phyloP scores from a whole-genome alignment of 2,113 vertebrate species.

The Ictalurus punctatus region DNA sequence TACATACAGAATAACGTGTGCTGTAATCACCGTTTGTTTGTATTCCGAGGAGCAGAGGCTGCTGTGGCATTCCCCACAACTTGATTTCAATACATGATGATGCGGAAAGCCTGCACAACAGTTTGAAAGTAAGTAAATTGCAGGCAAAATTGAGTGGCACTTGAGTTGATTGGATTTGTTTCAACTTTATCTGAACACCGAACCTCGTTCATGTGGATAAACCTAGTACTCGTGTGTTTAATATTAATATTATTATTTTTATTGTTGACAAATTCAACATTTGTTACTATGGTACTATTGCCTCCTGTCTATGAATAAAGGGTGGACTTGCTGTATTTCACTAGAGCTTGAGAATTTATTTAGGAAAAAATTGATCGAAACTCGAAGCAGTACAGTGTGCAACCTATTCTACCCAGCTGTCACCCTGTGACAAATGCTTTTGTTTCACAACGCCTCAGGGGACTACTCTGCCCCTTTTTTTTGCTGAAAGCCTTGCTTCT shows the following conservation, averaged over 20 bases:
- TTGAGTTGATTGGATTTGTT: neutral
- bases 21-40: neutral
- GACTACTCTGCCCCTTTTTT: slow-evolving; percentile 18
- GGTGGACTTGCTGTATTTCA: neutral
- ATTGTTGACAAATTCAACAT: neutral
- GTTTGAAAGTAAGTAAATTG: neutral
- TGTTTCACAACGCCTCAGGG: neutral
- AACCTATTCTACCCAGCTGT: slow-evolving; percentile 6
- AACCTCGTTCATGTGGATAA: neutral
- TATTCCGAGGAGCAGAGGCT: neutral
- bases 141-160: neutral
- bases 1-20: neutral
- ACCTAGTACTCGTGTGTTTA: neutral
- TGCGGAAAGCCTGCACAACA: neutral
- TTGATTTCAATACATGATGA: neutral
- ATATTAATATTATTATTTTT: neutral
- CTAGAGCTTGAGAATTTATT: neutral
- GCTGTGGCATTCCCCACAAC: neutral
- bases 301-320: neutral
- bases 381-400: neutral
- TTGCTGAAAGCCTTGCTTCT: neutral
- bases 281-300: neutral
- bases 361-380: neutral
- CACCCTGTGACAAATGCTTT: slow-evolving; percentile 30
- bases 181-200: neutral